Base-by-base conservation (phyloP, 1,140 invertebrate genomes). In the Dreissena polymorpha region DNA sequence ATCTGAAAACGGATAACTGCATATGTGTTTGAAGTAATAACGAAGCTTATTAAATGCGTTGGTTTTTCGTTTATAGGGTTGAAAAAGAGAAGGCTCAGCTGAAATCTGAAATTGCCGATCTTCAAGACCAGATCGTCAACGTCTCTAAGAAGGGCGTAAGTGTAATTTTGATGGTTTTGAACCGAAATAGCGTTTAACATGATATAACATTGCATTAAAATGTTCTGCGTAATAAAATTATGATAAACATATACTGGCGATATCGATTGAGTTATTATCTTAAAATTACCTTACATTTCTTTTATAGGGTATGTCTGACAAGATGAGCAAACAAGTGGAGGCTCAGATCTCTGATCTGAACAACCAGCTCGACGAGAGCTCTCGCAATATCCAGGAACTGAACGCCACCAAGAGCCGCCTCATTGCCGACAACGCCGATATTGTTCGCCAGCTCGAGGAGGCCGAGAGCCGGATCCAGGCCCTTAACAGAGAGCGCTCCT, bases 401-500 rank as follows among this genome's bases (percentile, higher is more conserved):
- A 85, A 89, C 25, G 77, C 79, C 73, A 85, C 87, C 74, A 93
- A 92, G 87, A 85, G 82, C 63, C 89, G 88, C 29, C 78, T 88
- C 25, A 85, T 97, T 89, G 97, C 98, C 90, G 99, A 99, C 94
- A 99, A 98, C 95, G 96, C 96, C 86, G 98, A 99, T 93, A 95
- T 99, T 76, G 95, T 97, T 91, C 95, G 98, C 86, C 91, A 92
- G 71, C 92, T 99, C 87, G 98, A 99, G 94, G 98, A 99, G 94
- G 97, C 98, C 90, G 98, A 99, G 94, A 98, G 97, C 83, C 75
- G 75, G n/a, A 13, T 55, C 12, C 65, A 96, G 86, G 97, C 98
- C 94, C 95, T 99, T 75, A 97, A 96, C 92, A 99, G 99, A 95
- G 96, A 99, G 93, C 99, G 99, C 95, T 96, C 97, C 92, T 97